These are phyloP conservation scores for Nesidiocoris tenuis DNA, from an alignment of 2,888 invertebrate species.

Conservation along the genomic window DNA sequence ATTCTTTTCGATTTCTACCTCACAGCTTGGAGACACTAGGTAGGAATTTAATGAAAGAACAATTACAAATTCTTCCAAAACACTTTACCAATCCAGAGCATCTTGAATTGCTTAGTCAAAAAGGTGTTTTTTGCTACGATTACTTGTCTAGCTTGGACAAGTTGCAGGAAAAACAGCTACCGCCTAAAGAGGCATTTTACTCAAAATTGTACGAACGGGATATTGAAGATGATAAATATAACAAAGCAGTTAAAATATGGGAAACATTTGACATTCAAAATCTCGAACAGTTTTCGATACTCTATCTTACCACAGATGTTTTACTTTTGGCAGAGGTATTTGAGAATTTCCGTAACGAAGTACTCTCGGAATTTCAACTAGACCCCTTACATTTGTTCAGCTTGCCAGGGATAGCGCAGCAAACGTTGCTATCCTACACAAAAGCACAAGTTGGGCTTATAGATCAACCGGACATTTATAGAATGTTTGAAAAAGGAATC, in stretches of 20 bases:
- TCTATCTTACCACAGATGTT: neutral
- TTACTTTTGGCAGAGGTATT: neutral
- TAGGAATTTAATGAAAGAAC: neutral
- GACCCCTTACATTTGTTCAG: neutral
- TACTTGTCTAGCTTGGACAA: neutral
- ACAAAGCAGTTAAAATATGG: neutral
- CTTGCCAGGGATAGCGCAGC: slow-evolving; percentile 2
- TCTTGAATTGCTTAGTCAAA: neutral
- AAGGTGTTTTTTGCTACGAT: neutral
- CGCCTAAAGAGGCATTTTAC: neutral
- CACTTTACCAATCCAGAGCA: neutral
- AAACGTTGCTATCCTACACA: neutral
- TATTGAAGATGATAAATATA: neutral
- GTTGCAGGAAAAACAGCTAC: neutral
- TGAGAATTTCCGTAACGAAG: neutral
- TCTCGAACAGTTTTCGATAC: neutral
- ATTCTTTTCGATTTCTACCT: neutral
- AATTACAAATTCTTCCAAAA: slow-evolving; percentile 4
- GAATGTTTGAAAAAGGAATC: neutral
- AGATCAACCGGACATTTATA: neutral
- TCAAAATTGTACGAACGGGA: neutral
- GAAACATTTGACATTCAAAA: neutral
- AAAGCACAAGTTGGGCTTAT: neutral
- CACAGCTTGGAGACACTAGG: neutral
- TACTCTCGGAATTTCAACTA: neutral